Evolutionary conservation across 2,113 vertebrate genomes (phyloP), one percentile per base, ranked within the genome.

Genomic region (Oryzias woworae): DNA sequence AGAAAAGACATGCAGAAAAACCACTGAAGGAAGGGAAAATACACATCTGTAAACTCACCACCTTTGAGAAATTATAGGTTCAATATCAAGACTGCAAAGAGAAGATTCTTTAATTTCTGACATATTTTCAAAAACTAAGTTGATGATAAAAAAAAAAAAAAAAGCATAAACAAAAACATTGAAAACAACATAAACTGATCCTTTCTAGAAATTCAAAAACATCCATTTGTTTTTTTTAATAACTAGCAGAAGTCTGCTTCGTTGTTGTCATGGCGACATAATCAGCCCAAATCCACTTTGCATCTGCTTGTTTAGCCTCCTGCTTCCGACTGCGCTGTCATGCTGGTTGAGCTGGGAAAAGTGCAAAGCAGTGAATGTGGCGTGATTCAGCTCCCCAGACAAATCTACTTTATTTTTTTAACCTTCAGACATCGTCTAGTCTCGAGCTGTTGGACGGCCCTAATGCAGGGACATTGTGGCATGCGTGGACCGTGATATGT

Each of bases 221-320:
- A 36, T 49, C 57, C 18, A 47, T 42, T 24, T 7, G 60, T 51
- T 36, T 22, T 50, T 46, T 31, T 50, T 47, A 66, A 8, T 51
- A 42, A 71, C 1, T 43, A 4, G 55, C 23, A 45, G 49, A 53
- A 17, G 58, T 64, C 58, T 66, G 14, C 53, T 62, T 69, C 13
- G 61, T 70, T 44, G 85, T 88, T 85, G 85, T 86, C 86, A 90
- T 88, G 88, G 86, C 77, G 86, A 90, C 82, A 72, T 7, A 50
- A 79, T 71, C 46, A 73, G 53, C 61, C 82, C 66, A 58, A 69
- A 73, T 83, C 69, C 82, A 74, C 74, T 26, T 50, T 69, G 68
- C 58, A 73, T 79, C 60, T 82, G 67, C 82, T 85, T 81, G 69
- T 81, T 85, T 77, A 64, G 58, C 81, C 58, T 69, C 74, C 62